These are phyloP conservation scores for Pampusana beccarii DNA, from an alignment of 2,113 vertebrate genomes.

Conservation along the genomic window DNA sequence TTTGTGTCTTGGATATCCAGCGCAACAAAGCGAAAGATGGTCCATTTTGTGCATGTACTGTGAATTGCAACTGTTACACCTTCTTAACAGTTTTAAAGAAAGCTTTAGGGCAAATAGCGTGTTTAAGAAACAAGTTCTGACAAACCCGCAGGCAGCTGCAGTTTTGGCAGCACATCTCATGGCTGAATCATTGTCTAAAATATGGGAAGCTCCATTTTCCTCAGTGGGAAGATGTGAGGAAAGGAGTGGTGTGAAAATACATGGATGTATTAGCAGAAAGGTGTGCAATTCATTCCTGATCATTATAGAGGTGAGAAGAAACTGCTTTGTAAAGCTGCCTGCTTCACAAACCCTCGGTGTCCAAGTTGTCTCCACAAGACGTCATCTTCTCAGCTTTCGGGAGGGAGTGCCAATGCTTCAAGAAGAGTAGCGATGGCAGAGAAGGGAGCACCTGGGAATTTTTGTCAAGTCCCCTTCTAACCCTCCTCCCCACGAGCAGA, in stretches of 20 bases:
- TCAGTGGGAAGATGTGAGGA: not conserved
- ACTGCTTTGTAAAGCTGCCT: not conserved
- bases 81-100: not conserved
- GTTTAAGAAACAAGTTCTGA: not conserved
- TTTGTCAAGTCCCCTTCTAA: fast-evolving
- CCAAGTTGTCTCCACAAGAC: not conserved
- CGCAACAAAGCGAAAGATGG: not conserved
- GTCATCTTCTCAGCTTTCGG: not conserved
- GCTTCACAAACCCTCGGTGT: not conserved
- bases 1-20: not conserved
- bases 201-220: not conserved
- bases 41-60: not conserved
- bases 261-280: not conserved
- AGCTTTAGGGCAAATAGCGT: not conserved
- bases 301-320: not conserved
- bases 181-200: not conserved
- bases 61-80: not conserved
- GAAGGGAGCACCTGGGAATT: not conserved
- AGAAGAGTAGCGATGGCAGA: not conserved
- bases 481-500: fast-evolving
- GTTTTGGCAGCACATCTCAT: not conserved
- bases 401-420: not conserved
- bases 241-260: not conserved
- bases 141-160: not conserved
- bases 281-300: not conserved